phyloP scores from a whole-genome alignment of 35 echinoderm and acorn worm species.

The Heliocidaris tuberculata region DNA sequence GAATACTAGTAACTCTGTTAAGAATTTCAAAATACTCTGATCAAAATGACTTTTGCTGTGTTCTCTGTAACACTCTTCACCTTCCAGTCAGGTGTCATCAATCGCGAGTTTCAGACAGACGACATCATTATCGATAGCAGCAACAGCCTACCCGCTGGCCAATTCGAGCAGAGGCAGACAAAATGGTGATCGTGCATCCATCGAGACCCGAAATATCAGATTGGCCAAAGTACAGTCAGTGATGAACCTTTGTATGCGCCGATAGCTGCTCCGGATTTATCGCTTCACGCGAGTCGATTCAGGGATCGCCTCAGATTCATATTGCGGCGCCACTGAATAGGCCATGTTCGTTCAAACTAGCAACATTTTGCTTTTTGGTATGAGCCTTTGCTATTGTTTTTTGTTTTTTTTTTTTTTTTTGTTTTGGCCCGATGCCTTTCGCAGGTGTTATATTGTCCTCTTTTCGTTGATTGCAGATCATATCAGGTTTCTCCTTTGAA shows the following conservation, averaged over 20 bases:
- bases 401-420: too few relatives aligned
- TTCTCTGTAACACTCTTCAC: neutral
- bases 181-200: constrained; percentile 8
- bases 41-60: neutral
- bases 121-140: neutral
- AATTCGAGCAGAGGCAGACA: neutral
- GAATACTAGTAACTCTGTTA: neutral
- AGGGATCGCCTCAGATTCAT: neutral
- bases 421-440: too few relatives aligned
- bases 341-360: too few relatives aligned
- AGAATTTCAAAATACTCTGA: neutral
- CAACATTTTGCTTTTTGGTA: too few relatives aligned
- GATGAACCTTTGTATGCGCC: neutral
- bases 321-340: neutral
- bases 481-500: too few relatives aligned
- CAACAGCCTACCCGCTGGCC: neutral
- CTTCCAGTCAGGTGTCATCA: too few relatives aligned
- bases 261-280: neutral
- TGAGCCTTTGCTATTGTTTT: too few relatives aligned
- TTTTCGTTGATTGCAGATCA: too few relatives aligned
- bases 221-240: neutral
- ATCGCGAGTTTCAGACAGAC: neutral
- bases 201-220: neutral
- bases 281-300: neutral
- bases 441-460: too few relatives aligned